Evolutionary conservation across 2,888 invertebrate genomes (phyloP), one percentile per base, ranked within the genome.

Genomic region (Amorpha juglandis): DNA sequence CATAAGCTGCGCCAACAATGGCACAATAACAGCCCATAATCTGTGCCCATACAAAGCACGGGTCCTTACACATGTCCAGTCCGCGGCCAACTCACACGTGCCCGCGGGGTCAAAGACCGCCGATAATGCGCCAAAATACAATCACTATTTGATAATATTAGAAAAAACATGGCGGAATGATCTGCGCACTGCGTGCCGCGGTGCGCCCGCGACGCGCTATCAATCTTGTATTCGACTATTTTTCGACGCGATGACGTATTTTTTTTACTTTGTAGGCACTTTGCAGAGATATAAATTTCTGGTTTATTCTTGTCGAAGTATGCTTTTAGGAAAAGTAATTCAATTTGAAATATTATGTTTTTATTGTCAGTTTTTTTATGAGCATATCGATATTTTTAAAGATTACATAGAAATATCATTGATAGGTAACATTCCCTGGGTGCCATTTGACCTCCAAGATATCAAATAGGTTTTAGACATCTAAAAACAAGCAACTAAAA

Each of bases 71-170:
- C 42, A 42, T 58, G 58, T 58, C 58, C 58, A 58, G 58, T 42
- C 11, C 51, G 27, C 19, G 27, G 42, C 33, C 45, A 45, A 45
- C 16, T 21, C 70, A 78, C 87, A 85, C 84, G 87, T 85, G 87
- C 76, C 75, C 68, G 72, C 76, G 75, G 76, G 87, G 83, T 89
- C 80, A 85, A 84, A 74, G 89, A 88, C 87, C 90, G 76, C 76
- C 69, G 66, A 91, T 90, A 85, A 80, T 80, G 81, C 84, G 87
- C 89, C 78, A 89, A 90, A 91, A 89, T 84, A 87, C 83, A 82
- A 70, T 74, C 83, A 79, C 81, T 62, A 80, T 89, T 89, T 90
- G 89, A 91, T 90, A 90, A 91, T 90, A 90, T 90, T 91, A 90
- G 89, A 89, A 88, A 83, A 77, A 86, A 87, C 85, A 90, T 89